A percentile compares a stretch with the other conserved stretches of the same genome.
Conservation (phyloP, 2,113 vertebrate genomes). For the Perccottus glenii region DNA sequence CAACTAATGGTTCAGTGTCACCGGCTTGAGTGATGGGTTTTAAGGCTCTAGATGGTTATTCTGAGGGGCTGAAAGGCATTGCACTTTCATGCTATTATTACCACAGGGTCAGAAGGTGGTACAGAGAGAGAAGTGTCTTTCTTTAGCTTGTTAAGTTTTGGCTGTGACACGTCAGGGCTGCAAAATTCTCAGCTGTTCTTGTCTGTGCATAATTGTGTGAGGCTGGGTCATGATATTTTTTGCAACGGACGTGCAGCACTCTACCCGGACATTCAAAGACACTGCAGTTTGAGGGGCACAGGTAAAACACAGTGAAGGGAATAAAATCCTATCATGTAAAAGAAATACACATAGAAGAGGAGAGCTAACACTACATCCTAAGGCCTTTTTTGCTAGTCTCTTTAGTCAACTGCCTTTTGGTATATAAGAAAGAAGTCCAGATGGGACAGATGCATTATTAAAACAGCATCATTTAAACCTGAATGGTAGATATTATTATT, state of each 20-base stretch:
- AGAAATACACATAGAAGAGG: too few species aligned
- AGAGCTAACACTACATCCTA: too few species aligned
- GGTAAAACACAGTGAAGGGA: background rate
- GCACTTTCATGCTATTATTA: slow-evolving; percentile 73
- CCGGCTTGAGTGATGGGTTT: slow-evolving; percentile 21
- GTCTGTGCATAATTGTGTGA: slow-evolving; percentile 20
- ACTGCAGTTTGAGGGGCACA: slow-evolving; percentile 1
- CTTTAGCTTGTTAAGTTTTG: slow-evolving; percentile 64
- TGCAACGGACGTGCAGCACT: slow-evolving; percentile 21
- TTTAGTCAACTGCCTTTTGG: too few species aligned
- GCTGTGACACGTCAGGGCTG: slow-evolving; percentile 45
- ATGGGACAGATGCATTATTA: too few species aligned
- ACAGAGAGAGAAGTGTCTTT: slow-evolving; percentile 51
- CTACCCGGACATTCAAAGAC: slow-evolving; percentile 36
- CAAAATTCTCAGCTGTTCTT: slow-evolving; percentile 73
- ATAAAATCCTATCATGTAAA: too few species aligned
- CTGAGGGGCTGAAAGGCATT: slow-evolving; percentile 61
- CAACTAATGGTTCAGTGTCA: slow-evolving; percentile 12
- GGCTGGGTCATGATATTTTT: slow-evolving; percentile 3
- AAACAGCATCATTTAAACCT: too few species aligned
- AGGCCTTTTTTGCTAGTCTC: too few species aligned
- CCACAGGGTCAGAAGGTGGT: slow-evolving; percentile 27
- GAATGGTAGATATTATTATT: too few species aligned
- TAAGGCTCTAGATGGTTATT: slow-evolving; percentile 47
- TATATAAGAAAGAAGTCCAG: too few species aligned